phyloP scores from a whole-genome alignment of 2,797 vertebrate genomes.

The Molossus alvarezi region DNA sequence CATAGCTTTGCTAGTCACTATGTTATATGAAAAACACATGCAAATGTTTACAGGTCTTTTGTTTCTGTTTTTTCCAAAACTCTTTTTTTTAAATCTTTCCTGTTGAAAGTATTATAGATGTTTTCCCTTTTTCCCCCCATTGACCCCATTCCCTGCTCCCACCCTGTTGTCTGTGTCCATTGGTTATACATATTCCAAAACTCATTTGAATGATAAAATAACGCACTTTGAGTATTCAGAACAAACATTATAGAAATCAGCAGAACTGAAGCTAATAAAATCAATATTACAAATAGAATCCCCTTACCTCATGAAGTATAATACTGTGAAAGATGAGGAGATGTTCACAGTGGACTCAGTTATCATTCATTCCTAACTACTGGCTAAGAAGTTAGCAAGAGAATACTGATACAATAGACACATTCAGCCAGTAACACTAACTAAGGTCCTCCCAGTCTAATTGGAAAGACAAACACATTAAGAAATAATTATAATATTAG shows the following conservation, averaged over 20 bases:
- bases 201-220: background rate
- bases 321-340: constrained; percentile 39
- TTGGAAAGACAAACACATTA: background rate
- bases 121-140: no score
- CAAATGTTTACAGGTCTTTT: background rate
- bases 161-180: no score
- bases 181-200: no score
- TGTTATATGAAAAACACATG: constrained; percentile 32
- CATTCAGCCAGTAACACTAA: background rate
- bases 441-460: background rate
- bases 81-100: background rate
- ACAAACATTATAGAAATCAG: background rate
- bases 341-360: constrained; percentile 65
- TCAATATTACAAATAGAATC: background rate
- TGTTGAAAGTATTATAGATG: no score
- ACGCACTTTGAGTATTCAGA: constrained; percentile 52
- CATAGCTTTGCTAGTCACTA: background rate
- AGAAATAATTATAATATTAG: constrained; percentile 10
- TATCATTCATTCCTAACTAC: constrained; percentile 61
- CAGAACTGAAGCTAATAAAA: background rate
- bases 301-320: background rate
- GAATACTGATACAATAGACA: constrained; percentile 29
- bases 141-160: no score
- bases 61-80: background rate
- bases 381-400: constrained; percentile 65